Conservation (phyloP, 1,140 invertebrate genomes). For the Leptinotarsa defecta region DNA sequence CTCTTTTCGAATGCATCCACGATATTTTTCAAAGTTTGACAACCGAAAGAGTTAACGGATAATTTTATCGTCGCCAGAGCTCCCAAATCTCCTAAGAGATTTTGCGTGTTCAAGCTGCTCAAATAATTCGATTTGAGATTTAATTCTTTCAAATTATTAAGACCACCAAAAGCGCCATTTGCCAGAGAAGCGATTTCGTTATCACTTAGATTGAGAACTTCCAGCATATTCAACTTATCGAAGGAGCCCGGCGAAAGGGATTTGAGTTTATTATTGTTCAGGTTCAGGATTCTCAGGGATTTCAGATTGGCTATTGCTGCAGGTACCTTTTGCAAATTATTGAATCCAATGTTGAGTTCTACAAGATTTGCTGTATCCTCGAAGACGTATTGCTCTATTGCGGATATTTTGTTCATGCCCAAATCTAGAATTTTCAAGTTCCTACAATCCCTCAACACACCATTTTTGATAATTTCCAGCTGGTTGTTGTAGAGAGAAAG, state of each 20-base stretch:
- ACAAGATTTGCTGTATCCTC: slow-evolving; percentile 13
- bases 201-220: slow-evolving; percentile 27
- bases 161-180: slow-evolving; percentile 18
- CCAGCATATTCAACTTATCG: slow-evolving; percentile 26
- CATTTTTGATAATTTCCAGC: slow-evolving; percentile 24
- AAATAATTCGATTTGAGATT: slow-evolving; percentile 36
- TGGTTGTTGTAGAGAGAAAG: slow-evolving; percentile 38
- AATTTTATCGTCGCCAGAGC: slow-evolving; percentile 26
- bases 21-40: slow-evolving; percentile 23
- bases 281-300: slow-evolving; percentile 24
- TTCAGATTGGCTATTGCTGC: slow-evolving; percentile 18
- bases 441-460: slow-evolving; percentile 24
- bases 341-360: slow-evolving; percentile 34
- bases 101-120: slow-evolving; percentile 27
- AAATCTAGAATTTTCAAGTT: slow-evolving; percentile 37
- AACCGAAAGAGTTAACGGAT: slow-evolving; percentile 34
- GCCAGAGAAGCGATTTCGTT: slow-evolving; percentile 25
- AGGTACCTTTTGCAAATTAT: slow-evolving; percentile 28
- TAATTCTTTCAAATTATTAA: slow-evolving; percentile 29
- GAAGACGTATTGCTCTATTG: slow-evolving; percentile 32
- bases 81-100: slow-evolving; percentile 18
- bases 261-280: slow-evolving; percentile 35
- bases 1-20: slow-evolving; percentile 24
- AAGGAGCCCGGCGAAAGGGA: slow-evolving; percentile 21
- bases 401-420: slow-evolving; percentile 35